Percentiles rank a stretch among this genome's conserved stretches.
Conservation (phyloP, 2,113 vertebrate species). For the Chloropsis hardwickii region DNA sequence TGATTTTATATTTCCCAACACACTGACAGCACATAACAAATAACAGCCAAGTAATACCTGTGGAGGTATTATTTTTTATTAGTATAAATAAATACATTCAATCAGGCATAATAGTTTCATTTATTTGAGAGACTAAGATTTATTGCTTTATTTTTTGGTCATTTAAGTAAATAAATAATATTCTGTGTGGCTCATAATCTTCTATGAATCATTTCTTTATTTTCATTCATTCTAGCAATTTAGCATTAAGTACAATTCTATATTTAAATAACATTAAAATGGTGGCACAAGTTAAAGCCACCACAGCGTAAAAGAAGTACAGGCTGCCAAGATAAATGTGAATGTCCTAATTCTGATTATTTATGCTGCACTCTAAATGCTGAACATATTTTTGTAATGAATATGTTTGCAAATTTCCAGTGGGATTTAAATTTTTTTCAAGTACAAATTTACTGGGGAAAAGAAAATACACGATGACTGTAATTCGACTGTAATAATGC, state of each 20-base stretch:
- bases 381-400: not conserved
- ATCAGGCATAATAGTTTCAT: constrained; percentile 29
- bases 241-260: not conserved
- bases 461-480: not conserved
- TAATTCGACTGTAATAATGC: not conserved
- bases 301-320: not conserved
- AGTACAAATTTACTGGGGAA: not conserved
- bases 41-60: not conserved
- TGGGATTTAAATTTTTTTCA: not conserved
- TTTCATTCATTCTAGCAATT: constrained; percentile 33
- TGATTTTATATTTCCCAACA: not conserved
- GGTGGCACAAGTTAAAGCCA: constrained; percentile 1
- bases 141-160: constrained; percentile 39
- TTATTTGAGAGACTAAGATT: constrained; percentile 26
- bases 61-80: constrained; percentile 35
- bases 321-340: not conserved
- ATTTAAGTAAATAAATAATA: constrained; percentile 47
- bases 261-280: constrained; percentile 29
- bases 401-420: not conserved
- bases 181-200: not conserved
- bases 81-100: constrained; percentile 35
- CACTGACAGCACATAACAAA: not conserved
- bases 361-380: constrained; percentile 4
- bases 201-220: not conserved
- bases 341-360: constrained; percentile 38